Percentiles rank a stretch among this genome's conserved stretches.
Evolutionary conservation across 2,113 vertebrate species (phyloP).

Genomic region (Notarius lentiginosus): DNA sequence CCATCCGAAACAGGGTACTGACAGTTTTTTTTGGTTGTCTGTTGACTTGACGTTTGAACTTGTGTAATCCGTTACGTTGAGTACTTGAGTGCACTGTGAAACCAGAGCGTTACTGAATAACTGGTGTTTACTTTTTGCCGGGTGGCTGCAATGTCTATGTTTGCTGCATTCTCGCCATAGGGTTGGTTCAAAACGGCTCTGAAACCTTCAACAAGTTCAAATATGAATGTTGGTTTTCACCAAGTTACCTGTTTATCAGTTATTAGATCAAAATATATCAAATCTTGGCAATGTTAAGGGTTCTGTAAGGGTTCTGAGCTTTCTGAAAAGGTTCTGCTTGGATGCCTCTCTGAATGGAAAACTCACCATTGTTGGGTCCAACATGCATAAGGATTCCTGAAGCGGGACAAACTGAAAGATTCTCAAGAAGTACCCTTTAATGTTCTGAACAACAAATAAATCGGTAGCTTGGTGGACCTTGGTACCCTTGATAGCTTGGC

Average conservation of each 20-base stretch:
- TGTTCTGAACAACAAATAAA: neutral
- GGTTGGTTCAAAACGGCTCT: neutral
- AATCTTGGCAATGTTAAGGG: neutral
- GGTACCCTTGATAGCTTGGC: too few relatives aligned
- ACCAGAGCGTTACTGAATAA: conserved; percentile 43
- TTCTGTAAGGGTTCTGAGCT: neutral
- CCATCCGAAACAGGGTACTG: conserved; percentile 74
- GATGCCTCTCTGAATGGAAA: conserved; percentile 48
- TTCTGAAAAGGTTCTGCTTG: conserved; percentile 47
- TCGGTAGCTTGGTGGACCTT: neutral
- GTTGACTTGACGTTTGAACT: conserved; percentile 40
- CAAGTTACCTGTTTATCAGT: neutral
- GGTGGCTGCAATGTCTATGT: neutral
- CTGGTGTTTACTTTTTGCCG: conserved; percentile 47
- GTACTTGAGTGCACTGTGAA: conserved; percentile 59
- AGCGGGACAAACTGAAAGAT: neutral
- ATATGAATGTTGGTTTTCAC: neutral
- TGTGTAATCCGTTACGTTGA: conserved; percentile 27
- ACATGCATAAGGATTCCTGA: neutral
- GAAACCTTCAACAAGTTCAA: neutral
- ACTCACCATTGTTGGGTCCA: too few relatives aligned
- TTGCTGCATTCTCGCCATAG: conserved; percentile 51
- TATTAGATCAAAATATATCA: neutral
- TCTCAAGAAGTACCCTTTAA: neutral
- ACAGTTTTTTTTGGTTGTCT: conserved; percentile 13